Evolutionary conservation across 2,113 vertebrate genomes (phyloP).

Genomic region (Hypocryptadius cinnamomeus): DNA sequence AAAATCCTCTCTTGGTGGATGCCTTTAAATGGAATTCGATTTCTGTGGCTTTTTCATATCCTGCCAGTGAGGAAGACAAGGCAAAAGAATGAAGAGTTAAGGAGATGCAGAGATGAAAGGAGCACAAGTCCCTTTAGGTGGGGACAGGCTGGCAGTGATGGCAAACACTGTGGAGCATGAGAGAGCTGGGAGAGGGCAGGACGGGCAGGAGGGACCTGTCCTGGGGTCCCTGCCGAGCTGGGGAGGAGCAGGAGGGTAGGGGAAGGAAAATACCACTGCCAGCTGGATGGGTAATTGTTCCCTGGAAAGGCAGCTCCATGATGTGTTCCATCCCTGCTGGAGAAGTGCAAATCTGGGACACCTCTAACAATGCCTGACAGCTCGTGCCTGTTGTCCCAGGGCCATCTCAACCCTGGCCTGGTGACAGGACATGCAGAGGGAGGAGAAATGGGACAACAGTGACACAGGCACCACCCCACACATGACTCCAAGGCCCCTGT

Average conservation of each 20-base stretch:
- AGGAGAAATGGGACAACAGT: neutral
- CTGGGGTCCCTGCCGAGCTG: neutral
- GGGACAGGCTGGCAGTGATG: neutral
- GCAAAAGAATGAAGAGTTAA: neutral
- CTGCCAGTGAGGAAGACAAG: neutral
- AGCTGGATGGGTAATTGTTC: neutral
- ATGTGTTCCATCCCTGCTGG: neutral
- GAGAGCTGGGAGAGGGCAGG: neutral
- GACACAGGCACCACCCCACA: rapidly evolving
- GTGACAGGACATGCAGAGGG: neutral
- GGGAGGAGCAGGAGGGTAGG: neutral
- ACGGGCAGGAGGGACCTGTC: neutral
- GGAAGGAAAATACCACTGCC: neutral
- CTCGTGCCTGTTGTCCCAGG: neutral
- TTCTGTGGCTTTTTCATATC: conserved; percentile 15
- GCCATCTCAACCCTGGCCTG: rapidly evolving
- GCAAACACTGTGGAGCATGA: neutral
- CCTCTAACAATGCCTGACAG: neutral
- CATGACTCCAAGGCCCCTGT: rapidly evolving
- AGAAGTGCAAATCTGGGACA: neutral
- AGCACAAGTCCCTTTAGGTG: neutral
- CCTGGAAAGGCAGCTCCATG: neutral
- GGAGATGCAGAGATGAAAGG: neutral
- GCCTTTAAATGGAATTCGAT: conserved; percentile 33
- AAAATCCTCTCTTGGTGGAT: neutral